A percentile compares a stretch with the other conserved stretches of the same genome.
Evolutionary conservation across 2,797 vertebrate genomes (phyloP).

Genomic region (Leptatherina wallacei): DNA sequence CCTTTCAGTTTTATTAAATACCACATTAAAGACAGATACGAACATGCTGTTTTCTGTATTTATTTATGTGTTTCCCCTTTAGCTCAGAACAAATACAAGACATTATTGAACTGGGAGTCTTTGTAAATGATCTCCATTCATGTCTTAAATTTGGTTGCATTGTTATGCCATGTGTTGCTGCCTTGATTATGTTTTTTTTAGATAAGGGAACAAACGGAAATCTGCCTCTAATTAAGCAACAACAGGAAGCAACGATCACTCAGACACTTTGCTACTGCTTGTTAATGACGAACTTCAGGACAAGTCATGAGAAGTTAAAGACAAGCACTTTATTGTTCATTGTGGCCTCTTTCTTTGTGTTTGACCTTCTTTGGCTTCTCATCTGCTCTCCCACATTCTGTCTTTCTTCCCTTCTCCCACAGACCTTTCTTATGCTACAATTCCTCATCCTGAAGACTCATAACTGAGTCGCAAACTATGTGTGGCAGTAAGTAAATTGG

Average conservation of each 20-base stretch:
- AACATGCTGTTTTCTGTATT: background rate
- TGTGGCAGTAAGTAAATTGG: background rate
- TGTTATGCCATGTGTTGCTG: slow-evolving; percentile 41
- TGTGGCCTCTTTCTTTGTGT: slow-evolving; percentile 24
- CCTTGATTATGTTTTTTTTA: slow-evolving; percentile 57
- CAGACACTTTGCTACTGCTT: slow-evolving; percentile 68
- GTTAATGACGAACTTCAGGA: slow-evolving; percentile 81
- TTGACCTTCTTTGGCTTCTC: slow-evolving; percentile 36
- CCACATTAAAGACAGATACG: slow-evolving; percentile 33
- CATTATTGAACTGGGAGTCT: slow-evolving; percentile 5
- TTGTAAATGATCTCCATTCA: background rate
- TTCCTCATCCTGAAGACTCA: slow-evolving; percentile 6
- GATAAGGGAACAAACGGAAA: slow-evolving; percentile 71
- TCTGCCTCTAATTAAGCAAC: slow-evolving; percentile 72
- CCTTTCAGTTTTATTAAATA: slow-evolving; percentile 4
- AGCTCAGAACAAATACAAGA: slow-evolving; percentile 19
- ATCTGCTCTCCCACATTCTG: slow-evolving; percentile 12
- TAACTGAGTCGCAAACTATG: slow-evolving; percentile 3
- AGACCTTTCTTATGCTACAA: slow-evolving; percentile 12
- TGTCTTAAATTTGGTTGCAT: slow-evolving; percentile 15
- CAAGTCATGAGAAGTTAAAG: slow-evolving; percentile 56
- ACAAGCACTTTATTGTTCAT: slow-evolving; percentile 58
- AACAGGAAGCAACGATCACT: slow-evolving; percentile 82
- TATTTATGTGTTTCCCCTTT: slow-evolving; percentile 13
- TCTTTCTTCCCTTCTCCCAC: slow-evolving; percentile 13